Evolutionary conservation across 1,140 invertebrate genomes (phyloP).

Genomic region (Halictus rubicundus): DNA sequence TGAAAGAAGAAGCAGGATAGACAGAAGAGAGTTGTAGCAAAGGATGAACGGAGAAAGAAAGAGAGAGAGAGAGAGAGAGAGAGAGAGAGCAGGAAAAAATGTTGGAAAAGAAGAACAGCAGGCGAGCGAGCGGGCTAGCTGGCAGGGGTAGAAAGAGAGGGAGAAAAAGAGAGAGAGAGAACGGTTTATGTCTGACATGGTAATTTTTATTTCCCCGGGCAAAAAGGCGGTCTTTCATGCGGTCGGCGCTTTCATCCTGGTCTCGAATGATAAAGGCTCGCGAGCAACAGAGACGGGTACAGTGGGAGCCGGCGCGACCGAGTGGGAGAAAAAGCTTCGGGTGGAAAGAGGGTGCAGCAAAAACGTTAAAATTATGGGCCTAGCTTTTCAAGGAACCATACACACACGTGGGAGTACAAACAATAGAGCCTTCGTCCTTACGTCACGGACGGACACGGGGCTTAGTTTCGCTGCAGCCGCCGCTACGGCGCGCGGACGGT

Average conservation of each 20-base stretch:
- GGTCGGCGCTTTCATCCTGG: slow-evolving; percentile 66
- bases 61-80: background rate
- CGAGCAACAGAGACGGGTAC: slow-evolving; percentile 26
- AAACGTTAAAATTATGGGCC: slow-evolving; percentile 66
- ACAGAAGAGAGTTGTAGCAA: too few relatives aligned
- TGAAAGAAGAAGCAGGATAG: background rate
- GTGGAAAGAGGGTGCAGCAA: slow-evolving; percentile 31
- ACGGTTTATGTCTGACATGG: slow-evolving; percentile 67
- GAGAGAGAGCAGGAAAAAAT: background rate
- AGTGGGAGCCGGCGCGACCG: background rate
- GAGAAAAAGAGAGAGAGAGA: slow-evolving; percentile 31
- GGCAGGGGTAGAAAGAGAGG: slow-evolving; percentile 9
- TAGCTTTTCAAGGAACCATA: slow-evolving; percentile 62
- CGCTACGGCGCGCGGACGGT: background rate
- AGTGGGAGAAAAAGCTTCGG: background rate
- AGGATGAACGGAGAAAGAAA: background rate
- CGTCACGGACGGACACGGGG: slow-evolving; percentile 26
- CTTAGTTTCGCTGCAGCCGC: slow-evolving; percentile 1
- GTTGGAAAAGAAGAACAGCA: background rate
- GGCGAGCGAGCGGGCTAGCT: background rate
- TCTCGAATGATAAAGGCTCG: slow-evolving; percentile 63
- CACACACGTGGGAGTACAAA: slow-evolving; percentile 62
- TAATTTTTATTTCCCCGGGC: slow-evolving; percentile 67
- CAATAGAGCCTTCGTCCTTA: slow-evolving; percentile 56
- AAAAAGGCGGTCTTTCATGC: slow-evolving; percentile 67